Conservation (phyloP, 37 sponge, comb jelly and placozoan species). For the Agelas oroides region DNA sequence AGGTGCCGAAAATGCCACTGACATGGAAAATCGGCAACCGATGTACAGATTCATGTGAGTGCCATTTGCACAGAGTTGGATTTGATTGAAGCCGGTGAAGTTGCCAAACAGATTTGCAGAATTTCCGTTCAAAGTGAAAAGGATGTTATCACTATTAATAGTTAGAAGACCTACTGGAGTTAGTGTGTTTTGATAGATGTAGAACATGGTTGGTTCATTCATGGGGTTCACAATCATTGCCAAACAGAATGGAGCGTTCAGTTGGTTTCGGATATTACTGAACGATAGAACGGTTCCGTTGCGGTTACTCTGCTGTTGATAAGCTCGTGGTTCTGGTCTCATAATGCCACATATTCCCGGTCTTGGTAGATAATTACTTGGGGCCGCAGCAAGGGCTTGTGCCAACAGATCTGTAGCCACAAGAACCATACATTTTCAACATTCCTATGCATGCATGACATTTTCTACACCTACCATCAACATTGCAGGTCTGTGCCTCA, state of each 20-base stretch:
- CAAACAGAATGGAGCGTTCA: not conserved
- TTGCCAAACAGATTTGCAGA: too few relatives aligned
- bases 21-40: not conserved
- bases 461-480: too few relatives aligned
- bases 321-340: too few relatives aligned
- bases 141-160: not conserved
- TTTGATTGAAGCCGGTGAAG: not conserved
- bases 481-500: too few relatives aligned
- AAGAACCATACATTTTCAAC: too few relatives aligned
- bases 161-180: not conserved
- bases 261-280: not conserved
- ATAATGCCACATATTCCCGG: too few relatives aligned
- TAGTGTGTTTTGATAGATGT: too few relatives aligned
- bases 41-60: not conserved
- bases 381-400: too few relatives aligned
- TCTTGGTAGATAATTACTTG: too few relatives aligned
- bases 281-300: not conserved
- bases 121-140: not conserved
- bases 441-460: too few relatives aligned
- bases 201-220: too few relatives aligned
- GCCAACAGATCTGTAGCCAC: too few relatives aligned
- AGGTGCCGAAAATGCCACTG: not conserved
- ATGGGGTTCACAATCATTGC: not conserved
- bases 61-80: conserved; percentile 5
- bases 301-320: not conserved